These are phyloP conservation scores for Chelidonichthys spinosus DNA, from an alignment of 2,797 vertebrate genomes.

Conservation along the genomic window DNA sequence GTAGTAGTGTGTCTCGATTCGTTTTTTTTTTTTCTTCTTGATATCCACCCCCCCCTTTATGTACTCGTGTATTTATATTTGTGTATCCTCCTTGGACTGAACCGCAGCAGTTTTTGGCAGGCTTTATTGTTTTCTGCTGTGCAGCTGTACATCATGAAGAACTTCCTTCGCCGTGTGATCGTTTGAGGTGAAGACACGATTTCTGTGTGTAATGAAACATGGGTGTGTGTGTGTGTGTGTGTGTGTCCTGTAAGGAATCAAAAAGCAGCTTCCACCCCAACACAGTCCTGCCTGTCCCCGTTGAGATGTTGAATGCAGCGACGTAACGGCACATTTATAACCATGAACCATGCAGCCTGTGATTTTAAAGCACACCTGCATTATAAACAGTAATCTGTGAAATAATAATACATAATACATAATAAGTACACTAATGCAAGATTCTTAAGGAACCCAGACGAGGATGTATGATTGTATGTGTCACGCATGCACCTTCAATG, in stretches of 20 bases:
- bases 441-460: background rate
- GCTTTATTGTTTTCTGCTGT: slow-evolving; percentile 79
- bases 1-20: background rate
- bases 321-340: background rate
- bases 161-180: slow-evolving; percentile 60
- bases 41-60: slow-evolving; percentile 13
- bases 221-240: background rate
- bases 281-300: slow-evolving; percentile 18
- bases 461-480: no score
- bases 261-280: slow-evolving; percentile 6
- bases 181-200: slow-evolving; percentile 49
- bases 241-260: background rate
- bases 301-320: slow-evolving; percentile 4
- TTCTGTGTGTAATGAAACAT: slow-evolving; percentile 23
- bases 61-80: slow-evolving; percentile 33
- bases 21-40: slow-evolving; percentile 14
- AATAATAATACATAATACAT: background rate
- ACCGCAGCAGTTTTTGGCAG: slow-evolving; percentile 62
- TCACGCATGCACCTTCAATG: background rate
- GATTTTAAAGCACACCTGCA: background rate
- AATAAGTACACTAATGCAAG: background rate
- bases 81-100: slow-evolving; percentile 60
- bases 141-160: slow-evolving; percentile 78
- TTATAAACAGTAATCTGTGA: slow-evolving; percentile 28
- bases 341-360: background rate